Conservation (phyloP, 2,888 invertebrate species). For the Blastobasis adustella region DNA sequence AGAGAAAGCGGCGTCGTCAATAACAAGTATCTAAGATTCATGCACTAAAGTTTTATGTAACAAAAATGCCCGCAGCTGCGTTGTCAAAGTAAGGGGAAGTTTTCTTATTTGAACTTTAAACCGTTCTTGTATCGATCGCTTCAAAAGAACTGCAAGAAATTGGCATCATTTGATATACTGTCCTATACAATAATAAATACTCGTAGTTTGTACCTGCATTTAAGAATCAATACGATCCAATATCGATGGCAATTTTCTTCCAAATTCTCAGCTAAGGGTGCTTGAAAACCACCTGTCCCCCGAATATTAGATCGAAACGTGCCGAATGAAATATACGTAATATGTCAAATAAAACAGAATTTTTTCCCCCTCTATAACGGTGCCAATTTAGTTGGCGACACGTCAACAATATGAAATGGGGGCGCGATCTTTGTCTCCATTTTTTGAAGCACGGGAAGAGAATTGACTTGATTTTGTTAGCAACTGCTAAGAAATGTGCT, state of each 20-base stretch:
- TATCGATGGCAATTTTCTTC: conserved; percentile 1
- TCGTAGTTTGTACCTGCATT: too few species aligned
- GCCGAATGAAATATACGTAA: conserved; percentile 31
- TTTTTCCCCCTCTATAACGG: conserved; percentile 45
- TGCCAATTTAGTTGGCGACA: conserved; percentile 61
- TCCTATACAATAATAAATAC: too few species aligned
- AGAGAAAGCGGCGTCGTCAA: too few species aligned
- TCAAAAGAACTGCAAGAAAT: too few species aligned
- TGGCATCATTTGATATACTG: too few species aligned
- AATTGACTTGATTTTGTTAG: neutral
- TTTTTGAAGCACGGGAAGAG: conserved; percentile 28
- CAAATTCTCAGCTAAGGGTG: conserved; percentile 7
- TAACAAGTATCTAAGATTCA: too few species aligned
- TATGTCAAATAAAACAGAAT: conserved; percentile 56
- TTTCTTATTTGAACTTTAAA: too few species aligned
- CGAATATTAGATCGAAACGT: conserved; percentile 25
- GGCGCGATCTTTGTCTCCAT: conserved; percentile 46
- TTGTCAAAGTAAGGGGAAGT: too few species aligned
- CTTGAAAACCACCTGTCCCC: conserved; percentile 27
- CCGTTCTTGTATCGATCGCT: too few species aligned
- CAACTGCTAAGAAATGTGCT: too few species aligned
- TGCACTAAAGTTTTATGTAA: too few species aligned
- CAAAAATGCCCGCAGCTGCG: too few species aligned
- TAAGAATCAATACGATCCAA: neutral
- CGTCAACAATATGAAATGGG: conserved; percentile 59